These are phyloP conservation scores for Drosophila gaucha DNA, from an alignment of 2,888 invertebrate genomes.

Conservation along the genomic window DNA sequence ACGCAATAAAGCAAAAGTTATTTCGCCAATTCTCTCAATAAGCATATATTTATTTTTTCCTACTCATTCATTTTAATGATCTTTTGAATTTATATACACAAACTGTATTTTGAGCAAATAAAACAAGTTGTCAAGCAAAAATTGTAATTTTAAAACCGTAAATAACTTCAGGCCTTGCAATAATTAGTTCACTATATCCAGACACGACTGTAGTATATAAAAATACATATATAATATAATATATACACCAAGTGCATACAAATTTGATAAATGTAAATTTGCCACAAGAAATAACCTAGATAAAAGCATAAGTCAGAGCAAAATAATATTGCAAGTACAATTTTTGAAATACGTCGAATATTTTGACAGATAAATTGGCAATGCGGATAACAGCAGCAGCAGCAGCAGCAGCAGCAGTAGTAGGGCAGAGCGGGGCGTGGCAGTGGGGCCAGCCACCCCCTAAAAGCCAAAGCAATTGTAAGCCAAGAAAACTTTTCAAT, in stretches of 20 bases:
- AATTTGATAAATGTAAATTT: constrained; percentile 35
- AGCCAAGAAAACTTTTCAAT: constrained; percentile 69
- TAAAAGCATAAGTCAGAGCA: background rate
- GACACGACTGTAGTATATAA: too few relatives aligned
- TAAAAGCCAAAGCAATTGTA: constrained; percentile 26
- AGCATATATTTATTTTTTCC: too few relatives aligned
- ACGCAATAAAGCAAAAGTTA: too few relatives aligned
- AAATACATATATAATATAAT: background rate
- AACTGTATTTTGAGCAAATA: too few relatives aligned
- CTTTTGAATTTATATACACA: too few relatives aligned
- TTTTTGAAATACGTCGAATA: constrained; percentile 23
- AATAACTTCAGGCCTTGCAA: too few relatives aligned
- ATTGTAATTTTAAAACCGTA: too few relatives aligned
- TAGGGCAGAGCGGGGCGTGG: background rate
- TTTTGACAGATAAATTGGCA: constrained; percentile 53
- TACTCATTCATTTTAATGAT: too few relatives aligned
- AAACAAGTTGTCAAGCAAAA: too few relatives aligned
- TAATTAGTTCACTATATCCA: too few relatives aligned
- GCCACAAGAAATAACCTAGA: background rate
- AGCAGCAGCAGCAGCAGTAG: too few relatives aligned
- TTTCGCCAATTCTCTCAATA: too few relatives aligned
- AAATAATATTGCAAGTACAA: constrained; percentile 21
- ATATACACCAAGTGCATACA: constrained; percentile 4
- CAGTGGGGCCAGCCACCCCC: background rate
- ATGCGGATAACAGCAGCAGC: constrained; percentile 41